Base-by-base conservation (phyloP, 2,113 vertebrate species). In the Motacilla tschutschensis region DNA sequence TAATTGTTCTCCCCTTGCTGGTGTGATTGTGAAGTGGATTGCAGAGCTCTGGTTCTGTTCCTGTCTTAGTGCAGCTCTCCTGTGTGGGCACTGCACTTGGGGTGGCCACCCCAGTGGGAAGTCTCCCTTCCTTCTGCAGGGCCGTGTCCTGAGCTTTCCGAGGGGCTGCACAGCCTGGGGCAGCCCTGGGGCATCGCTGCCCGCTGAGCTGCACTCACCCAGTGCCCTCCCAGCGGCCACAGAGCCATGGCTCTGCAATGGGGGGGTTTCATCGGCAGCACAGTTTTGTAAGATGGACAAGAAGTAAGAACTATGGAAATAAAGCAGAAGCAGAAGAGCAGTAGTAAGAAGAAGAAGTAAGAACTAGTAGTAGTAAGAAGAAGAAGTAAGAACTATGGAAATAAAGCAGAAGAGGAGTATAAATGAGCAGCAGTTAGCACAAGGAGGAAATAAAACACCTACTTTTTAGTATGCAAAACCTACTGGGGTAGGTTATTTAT, bases 171-270 rank as follows among this genome's bases (percentile, higher is more conserved):
- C 14, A 9, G 58, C 22, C 51, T 17, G 76, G 40, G 25, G 25
- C 71, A 46, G 48, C 48, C 21, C 50, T 7, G 22, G 18, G 31
- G 41, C 58, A 1, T 29, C 1, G 2, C 53, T 69, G 63, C 57
- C 47, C 0, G 0, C 72, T 26, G 62, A 25, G 65, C 70, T 36
- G 67, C 35, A 1, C 35, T 36, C 22, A 0, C 54, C 1, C 78
- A 4, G 8, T 2, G 20, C 25, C n/a, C 55, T 72, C 33, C 81
- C 9, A 3, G 29, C 36, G 69, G 54, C 57, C 43, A 2, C 1
- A 1, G 7, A 46, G 5, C 41, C 31, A 0, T 5, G 35, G 33
- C n/a, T 50, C 36, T 69, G 13, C 6, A 8, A 4, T 3, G 6
- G 6, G 20, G 38, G 41, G 0, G 9, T 51, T 74, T 31, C 13